These are phyloP conservation scores for Agrochola lota DNA, from an alignment of 2,888 invertebrate genomes.

Conservation along the genomic window DNA sequence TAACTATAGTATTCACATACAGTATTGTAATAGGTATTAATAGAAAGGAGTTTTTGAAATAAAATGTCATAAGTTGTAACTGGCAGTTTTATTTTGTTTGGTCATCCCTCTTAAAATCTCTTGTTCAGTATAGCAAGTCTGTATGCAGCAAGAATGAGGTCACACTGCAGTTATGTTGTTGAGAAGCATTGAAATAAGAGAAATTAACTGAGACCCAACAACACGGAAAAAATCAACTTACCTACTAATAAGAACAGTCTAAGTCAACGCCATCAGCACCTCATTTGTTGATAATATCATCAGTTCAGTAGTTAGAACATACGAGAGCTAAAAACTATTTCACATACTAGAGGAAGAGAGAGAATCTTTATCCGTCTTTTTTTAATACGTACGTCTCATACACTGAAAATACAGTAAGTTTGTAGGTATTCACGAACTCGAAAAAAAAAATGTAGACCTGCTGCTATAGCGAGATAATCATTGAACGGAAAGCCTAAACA, in stretches of 20 bases:
- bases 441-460: too few relatives aligned
- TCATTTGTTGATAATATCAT: not conserved
- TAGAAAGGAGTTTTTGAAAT: not conserved
- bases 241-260: not conserved
- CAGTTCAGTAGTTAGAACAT: not conserved
- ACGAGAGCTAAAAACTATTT: not conserved
- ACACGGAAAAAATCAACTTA: not conserved
- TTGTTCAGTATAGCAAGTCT: not conserved
- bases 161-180: not conserved
- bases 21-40: not conserved
- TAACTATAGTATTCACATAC: not conserved
- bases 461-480: too few relatives aligned
- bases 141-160: not conserved
- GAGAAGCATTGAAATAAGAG: too few relatives aligned
- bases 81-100: constrained; percentile 10
- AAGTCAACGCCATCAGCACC: not conserved
- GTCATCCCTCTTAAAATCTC: too few relatives aligned
- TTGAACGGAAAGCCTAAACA: too few relatives aligned
- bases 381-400: too few relatives aligned
- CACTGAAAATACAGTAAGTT: too few relatives aligned
- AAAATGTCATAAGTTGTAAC: not conserved
- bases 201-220: not conserved
- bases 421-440: too few relatives aligned
- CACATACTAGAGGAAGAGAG: too few relatives aligned
- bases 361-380: not conserved